Evolutionary conservation across 2,113 vertebrate species (phyloP), one percentile per base, ranked within the genome.

Genomic region (Larimichthys crocea): DNA sequence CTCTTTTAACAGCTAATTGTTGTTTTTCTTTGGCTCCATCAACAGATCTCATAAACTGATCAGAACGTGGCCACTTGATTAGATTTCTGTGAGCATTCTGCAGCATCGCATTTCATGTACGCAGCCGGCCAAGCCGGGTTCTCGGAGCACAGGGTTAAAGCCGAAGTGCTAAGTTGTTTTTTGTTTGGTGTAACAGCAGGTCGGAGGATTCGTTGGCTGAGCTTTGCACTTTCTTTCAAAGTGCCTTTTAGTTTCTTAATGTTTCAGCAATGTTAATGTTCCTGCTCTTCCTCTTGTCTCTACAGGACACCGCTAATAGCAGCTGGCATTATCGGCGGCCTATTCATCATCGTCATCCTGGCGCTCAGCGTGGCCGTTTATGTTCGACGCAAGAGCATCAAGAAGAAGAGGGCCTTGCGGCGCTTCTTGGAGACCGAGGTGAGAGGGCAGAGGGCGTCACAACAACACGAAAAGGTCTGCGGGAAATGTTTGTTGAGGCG

Each of bases 401-500:
- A 98, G 90, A 99, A 99, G 96, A 99, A 99, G 93, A 95, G 98
- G 84, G 97, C 98, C 0, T 76, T 99, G 79, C 88, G 98, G 2
- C 95, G 98, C 48, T 99, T 99, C 89, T 85, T 99, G 75, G 98
- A 99, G 92, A 99, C 98, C 0, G 98, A 99, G 97, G 98, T 99
- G 79, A 96, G 92, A 55, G 60, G 46, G 40, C 9, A 2, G 48
- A 11, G 69, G 70, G 71, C 68, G 6, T 0, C 6, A 5, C 20
- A 11, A 4, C 65, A 19, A 16, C 42, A 35, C 26, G 20, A 14
- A 9, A 3, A 0, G 35, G 2, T 22, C 15, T 60, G 14, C 14
- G 12, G 31, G 60, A 48, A 50, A 52, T 15, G 49, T 10, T 19
- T 50, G 56, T 57, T 4, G 8, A 26, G n/a, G 59, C 8, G 7